Percentiles rank a stretch among this genome's conserved stretches.
Conservation (phyloP, 2,797 vertebrate genomes). For the Acrossocheilus wenchowensis region DNA sequence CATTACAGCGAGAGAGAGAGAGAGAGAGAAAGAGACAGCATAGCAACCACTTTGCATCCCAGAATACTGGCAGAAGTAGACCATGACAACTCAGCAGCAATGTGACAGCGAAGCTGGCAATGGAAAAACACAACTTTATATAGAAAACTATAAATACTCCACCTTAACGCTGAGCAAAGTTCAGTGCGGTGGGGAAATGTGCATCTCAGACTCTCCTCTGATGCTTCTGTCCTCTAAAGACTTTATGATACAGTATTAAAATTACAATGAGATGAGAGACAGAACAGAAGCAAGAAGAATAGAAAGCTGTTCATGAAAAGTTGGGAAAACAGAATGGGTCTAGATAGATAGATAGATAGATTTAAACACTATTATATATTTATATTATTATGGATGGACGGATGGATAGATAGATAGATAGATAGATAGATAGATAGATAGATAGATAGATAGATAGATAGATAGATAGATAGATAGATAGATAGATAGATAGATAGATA, state of each 20-base stretch:
- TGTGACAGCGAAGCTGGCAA: conserved; percentile 23
- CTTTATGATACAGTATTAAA: background rate
- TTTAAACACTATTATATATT: no score
- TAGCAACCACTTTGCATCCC: conserved; percentile 37
- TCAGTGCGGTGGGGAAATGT: conserved; percentile 24
- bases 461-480: background rate
- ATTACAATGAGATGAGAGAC: background rate
- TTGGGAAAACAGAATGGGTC: background rate
- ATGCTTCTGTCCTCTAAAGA: background rate
- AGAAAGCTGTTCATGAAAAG: background rate
- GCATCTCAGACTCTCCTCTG: background rate
- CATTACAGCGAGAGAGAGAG: conserved; percentile 57
- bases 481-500: background rate
- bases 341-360: background rate
- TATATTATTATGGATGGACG: no score
- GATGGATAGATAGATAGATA: background rate
- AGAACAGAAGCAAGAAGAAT: background rate
- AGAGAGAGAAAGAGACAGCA: conserved; percentile 20
- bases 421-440: no score
- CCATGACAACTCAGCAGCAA: conserved; percentile 42
- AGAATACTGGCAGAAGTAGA: conserved; percentile 37
- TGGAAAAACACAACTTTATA: conserved; percentile 55
- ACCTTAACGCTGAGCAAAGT: conserved; percentile 41
- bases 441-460: background rate
- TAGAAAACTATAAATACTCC: conserved; percentile 57